Base-by-base conservation (phyloP, 2,797 vertebrate genomes). In the Poeciliopsis infans region DNA sequence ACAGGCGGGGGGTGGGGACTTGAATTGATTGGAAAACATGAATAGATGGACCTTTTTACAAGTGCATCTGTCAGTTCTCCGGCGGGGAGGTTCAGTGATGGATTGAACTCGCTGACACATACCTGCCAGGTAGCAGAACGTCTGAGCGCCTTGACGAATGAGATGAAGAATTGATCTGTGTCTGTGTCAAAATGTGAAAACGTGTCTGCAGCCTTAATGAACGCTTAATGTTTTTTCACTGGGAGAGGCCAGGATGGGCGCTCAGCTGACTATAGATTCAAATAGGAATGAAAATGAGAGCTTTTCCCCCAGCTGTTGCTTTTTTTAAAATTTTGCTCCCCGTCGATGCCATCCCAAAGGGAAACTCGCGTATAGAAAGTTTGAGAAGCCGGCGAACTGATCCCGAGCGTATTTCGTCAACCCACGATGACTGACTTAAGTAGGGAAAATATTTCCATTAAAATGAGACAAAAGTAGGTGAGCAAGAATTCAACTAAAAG, bases 21-120 rank as follows among this genome's bases (percentile, higher is more conserved):
- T 81, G 78, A 91, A 92, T 88, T 92, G 90, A 92, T 91, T 94
- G 89, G 90, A 92, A 94, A 93, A 92, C 90, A 93, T 87, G 90
- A 87, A 84, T 87, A 78, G 55, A 87, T 88, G 86, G 91, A 90
- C 90, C 86, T 91, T 85, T 85, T 87, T 89, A 90, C 92, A 93
- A 91, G 88, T 90, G 88, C 88, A 90, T 89, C 87, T 88, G 91
- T 93, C 93, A 94, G 89, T 87, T 87, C 79, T 61, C 71, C 57
- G 66, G 77, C 79, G 85, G 87, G 89, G 71, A 4, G 49, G 43
- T 76, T 51, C 59, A 45, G 85, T 91, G 93, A 95, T 92, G 88
- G 91, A 91, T 91, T 90, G 91, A 92, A 93, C 89, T 72, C 8
- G 36, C 81, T 85, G 86, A 91, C 88, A 88, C 72, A 73, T 90